These are phyloP conservation scores for Lycia hirtaria DNA, from an alignment of 2,888 invertebrate species.

Conservation along the genomic window DNA sequence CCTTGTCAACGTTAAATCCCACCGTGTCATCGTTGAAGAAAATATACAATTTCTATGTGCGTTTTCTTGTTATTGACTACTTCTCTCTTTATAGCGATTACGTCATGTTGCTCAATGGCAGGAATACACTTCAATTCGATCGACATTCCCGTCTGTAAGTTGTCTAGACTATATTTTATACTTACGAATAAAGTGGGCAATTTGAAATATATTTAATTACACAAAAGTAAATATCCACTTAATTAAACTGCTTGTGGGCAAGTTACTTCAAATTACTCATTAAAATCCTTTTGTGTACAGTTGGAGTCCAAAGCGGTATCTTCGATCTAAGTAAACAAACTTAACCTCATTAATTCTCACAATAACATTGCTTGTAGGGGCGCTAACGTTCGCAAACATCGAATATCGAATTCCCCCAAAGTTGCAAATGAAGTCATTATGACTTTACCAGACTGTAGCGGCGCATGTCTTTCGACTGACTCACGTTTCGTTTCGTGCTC, in stretches of 20 bases:
- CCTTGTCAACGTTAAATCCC: conserved; percentile 41
- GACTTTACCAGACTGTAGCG: conserved; percentile 22
- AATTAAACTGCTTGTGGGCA: not conserved
- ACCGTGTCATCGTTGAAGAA: conserved; percentile 18
- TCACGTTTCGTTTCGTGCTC: conserved; percentile 20
- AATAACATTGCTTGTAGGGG: not conserved
- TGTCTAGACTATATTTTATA: conserved; percentile 38
- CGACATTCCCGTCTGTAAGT: conserved; percentile 30
- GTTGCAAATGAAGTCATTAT: conserved; percentile 35
- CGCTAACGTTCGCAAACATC: conserved; percentile 8
- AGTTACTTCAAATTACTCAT: not conserved
- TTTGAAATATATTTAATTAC: not conserved
- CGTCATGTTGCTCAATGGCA: conserved; percentile 60
- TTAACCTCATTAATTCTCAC: conserved; percentile 42
- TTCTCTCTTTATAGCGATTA: conserved; percentile 53
- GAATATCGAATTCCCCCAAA: conserved; percentile 27
- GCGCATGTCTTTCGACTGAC: conserved; percentile 25
- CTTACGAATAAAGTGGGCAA: conserved; percentile 1
- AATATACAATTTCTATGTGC: conserved; percentile 25
- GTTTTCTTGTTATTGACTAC: conserved; percentile 7
- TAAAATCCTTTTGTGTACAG: conserved; percentile 12
- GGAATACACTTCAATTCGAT: conserved; percentile 43
- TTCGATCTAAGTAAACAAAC: conserved; percentile 10
- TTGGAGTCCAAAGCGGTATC: not conserved
- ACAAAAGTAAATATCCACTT: not conserved